Percentiles rank a stretch among this genome's conserved stretches.
phyloP scores from a whole-genome alignment of 2,797 vertebrate genomes.

The Uromys caudimaculatus region DNA sequence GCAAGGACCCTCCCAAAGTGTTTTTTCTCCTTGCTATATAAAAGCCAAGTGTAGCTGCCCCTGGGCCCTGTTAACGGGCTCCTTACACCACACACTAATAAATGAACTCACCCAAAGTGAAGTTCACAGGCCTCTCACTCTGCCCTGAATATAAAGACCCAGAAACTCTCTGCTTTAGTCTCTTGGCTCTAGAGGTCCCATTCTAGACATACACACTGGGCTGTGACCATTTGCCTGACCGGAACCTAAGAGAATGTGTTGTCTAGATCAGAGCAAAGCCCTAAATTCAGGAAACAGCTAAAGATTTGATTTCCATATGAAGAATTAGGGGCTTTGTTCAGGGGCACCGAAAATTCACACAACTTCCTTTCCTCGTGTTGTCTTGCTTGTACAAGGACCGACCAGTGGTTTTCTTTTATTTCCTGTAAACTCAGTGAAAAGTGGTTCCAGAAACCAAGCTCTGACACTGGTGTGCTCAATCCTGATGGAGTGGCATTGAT shows the following conservation, averaged over 20 bases:
- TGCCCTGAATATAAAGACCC: background rate
- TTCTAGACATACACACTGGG: background rate
- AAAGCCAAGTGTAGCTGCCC: background rate
- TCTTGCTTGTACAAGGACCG: background rate
- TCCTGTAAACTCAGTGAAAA: conserved; percentile 19
- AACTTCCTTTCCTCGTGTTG: background rate
- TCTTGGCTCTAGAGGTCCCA: background rate
- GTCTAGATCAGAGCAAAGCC: background rate
- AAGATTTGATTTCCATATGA: background rate
- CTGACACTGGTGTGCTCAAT: background rate
- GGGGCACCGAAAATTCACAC: background rate
- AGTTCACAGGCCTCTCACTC: background rate
- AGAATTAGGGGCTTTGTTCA: background rate
- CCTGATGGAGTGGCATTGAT: background rate
- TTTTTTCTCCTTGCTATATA: background rate
- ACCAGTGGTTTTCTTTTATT: background rate
- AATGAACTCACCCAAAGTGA: background rate
- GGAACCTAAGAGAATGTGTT: background rate
- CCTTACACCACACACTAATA: background rate
- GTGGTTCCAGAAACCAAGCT: background rate
- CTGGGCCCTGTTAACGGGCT: background rate
- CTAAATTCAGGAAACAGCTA: background rate
- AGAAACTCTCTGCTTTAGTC: background rate
- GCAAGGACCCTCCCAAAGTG: background rate
- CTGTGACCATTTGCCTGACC: background rate